These are phyloP conservation scores for Aphidius ervi DNA, from an alignment of 1,140 invertebrate genomes.

Conservation along the genomic window DNA sequence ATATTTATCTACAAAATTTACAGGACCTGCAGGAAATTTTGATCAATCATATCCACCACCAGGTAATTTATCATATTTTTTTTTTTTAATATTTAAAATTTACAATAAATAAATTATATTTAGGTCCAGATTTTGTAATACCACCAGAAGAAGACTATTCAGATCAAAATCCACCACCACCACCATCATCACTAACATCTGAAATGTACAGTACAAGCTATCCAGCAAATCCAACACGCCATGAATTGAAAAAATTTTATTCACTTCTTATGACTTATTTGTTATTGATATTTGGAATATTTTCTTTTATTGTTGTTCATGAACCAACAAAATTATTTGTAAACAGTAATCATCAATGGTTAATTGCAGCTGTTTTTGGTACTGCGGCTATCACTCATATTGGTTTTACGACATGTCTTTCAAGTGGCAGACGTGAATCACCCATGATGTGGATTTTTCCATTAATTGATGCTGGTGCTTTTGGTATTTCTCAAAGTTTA, in stretches of 20 bases:
- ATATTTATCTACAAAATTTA: no score
- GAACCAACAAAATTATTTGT: conserved; percentile 60
- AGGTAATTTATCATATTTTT: no score
- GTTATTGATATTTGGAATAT: conserved; percentile 72
- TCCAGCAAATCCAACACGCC: conserved; percentile 55
- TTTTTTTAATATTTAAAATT: no score
- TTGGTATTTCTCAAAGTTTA: conserved; percentile 72
- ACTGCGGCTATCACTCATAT: conserved; percentile 74
- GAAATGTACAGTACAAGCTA: conserved; percentile 43
- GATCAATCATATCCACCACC: no score
- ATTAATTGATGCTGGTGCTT: conserved; percentile 74
- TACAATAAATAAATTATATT: no score
- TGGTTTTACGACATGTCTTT: conserved; percentile 80
- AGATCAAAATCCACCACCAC: conserved; percentile 30
- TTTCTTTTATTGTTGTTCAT: conserved; percentile 73
- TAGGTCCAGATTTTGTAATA: no score
- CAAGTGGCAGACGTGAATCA: conserved; percentile 71
- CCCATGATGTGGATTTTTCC: conserved; percentile 90
- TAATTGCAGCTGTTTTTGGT: conserved; percentile 64
- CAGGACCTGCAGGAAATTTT: no score
- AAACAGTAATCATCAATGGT: conserved; percentile 35
- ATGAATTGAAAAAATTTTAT: conserved; percentile 75
- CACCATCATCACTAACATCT: conserved; percentile 24
- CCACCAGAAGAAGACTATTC: no score
- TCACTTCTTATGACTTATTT: conserved; percentile 78